Percentiles rank a stretch among this genome's conserved stretches.
Evolutionary conservation across 2,113 vertebrate genomes (phyloP).

Genomic region (Pycnonotus jocosus): DNA sequence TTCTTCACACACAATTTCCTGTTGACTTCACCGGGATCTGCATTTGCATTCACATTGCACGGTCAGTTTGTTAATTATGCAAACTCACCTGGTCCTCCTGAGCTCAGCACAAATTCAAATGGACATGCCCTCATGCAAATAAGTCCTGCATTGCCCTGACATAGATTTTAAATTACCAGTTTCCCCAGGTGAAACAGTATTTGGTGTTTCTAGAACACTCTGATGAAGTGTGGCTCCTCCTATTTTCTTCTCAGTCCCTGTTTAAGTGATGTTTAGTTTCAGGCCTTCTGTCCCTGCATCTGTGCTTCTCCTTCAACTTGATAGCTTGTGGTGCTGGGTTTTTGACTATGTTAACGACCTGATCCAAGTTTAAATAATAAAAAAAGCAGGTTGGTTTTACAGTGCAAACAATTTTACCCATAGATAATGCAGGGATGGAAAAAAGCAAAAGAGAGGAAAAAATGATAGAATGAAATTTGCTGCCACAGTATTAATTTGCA

Average conservation of each 20-base stretch:
- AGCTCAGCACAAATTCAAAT: slow-evolving; percentile 24
- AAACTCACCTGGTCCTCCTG: slow-evolving; percentile 11
- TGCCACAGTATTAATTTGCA: neutral
- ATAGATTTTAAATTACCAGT: neutral
- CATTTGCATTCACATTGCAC: neutral
- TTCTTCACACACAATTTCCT: neutral
- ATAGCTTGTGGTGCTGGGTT: neutral
- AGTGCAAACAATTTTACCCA: neutral
- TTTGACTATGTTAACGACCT: neutral
- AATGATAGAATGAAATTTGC: neutral
- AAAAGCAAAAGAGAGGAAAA: neutral
- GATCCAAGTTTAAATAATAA: neutral
- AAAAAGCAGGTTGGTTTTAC: neutral
- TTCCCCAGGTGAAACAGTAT: neutral
- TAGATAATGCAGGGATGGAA: neutral
- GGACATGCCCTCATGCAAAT: neutral
- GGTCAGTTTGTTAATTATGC: slow-evolving; percentile 5
- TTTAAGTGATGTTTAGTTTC: neutral
- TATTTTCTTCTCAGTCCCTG: neutral
- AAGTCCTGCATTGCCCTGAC: neutral
- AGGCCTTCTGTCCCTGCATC: neutral
- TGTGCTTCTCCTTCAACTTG: neutral
- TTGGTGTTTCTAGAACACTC: neutral
- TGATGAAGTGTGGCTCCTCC: neutral
- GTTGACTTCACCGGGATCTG: neutral